Evolutionary conservation across 2,797 vertebrate genomes (phyloP).

Genomic region (Periophthalmus magnuspinnatus): DNA sequence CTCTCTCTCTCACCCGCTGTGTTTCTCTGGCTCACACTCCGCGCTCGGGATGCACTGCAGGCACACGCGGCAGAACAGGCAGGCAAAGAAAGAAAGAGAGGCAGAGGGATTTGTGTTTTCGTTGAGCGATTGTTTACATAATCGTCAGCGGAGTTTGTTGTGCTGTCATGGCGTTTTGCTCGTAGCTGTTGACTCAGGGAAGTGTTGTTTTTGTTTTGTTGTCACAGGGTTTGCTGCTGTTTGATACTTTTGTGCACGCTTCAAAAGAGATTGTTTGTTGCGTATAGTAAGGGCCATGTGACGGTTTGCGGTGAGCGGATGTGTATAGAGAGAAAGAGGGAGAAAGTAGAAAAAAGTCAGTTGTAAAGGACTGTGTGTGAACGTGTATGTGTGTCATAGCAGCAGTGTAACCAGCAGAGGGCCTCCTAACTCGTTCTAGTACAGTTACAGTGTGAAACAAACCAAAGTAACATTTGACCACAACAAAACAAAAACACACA

Average conservation of each 20-base stretch:
- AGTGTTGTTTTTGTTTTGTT: conserved; percentile 29
- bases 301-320: conserved; percentile 5
- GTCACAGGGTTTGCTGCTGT: conserved; percentile 16
- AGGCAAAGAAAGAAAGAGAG: conserved; percentile 1
- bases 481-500: too few species aligned
- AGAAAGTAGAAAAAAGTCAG: conserved; percentile 36
- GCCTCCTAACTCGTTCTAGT: conserved; percentile 86
- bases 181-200: conserved; percentile 33
- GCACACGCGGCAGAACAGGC: conserved; percentile 41
- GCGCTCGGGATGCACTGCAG: conserved; percentile 48
- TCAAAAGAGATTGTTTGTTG: conserved; percentile 15
- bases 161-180: conserved; percentile 36
- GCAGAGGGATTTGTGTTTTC: conserved; percentile 19
- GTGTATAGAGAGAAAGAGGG: conserved; percentile 13
- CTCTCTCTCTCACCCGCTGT: conserved; percentile 53
- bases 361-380: conserved; percentile 32
- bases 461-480: conserved; percentile 58
- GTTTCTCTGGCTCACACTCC: conserved; percentile 46
- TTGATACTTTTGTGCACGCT: conserved; percentile 21
- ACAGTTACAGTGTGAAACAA: conserved; percentile 33
- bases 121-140: conserved; percentile 32
- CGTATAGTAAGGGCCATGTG: conserved; percentile 36
- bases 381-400: conserved; percentile 71
- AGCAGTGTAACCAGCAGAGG: conserved; percentile 91
- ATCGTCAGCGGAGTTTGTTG: conserved; percentile 36